Conservation (phyloP, 2,888 invertebrate genomes). For the Drosophila fungiperda region DNA sequence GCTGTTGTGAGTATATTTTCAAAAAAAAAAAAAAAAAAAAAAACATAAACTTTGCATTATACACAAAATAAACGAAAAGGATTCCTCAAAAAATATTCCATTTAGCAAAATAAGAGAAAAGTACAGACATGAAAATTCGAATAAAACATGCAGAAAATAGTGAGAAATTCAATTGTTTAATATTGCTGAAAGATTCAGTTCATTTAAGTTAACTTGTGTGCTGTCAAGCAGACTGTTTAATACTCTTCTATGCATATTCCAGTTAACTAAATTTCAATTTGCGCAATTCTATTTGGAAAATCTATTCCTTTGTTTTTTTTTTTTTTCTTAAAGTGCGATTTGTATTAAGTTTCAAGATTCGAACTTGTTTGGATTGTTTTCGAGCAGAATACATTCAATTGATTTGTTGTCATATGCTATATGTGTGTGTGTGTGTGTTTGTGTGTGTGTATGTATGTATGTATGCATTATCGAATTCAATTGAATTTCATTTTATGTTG, state of each 20-base stretch:
- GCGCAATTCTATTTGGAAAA: too few relatives aligned
- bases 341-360: neutral
- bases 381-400: neutral
- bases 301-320: neutral
- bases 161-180: neutral
- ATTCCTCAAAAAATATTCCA: neutral
- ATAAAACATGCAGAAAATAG: neutral
- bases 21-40: too few relatives aligned
- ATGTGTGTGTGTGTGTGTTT: neutral
- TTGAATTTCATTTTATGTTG: slow-evolving; percentile 34
- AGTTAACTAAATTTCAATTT: neutral
- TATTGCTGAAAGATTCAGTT: neutral
- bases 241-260: neutral
- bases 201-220: neutral
- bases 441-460: neutral
- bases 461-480: slow-evolving; percentile 10
- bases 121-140: neutral
- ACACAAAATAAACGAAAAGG: neutral
- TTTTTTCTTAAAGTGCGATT: neutral
- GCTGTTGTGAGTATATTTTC: neutral
- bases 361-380: neutral
- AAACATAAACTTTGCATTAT: neutral
- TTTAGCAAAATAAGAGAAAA: neutral
- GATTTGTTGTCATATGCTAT: neutral
- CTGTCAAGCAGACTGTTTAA: neutral